Percentiles rank a stretch among this genome's conserved stretches.
These are phyloP conservation scores for Triops longicaudatus DNA, from an alignment of 1,140 invertebrate species.

Conservation along the genomic window DNA sequence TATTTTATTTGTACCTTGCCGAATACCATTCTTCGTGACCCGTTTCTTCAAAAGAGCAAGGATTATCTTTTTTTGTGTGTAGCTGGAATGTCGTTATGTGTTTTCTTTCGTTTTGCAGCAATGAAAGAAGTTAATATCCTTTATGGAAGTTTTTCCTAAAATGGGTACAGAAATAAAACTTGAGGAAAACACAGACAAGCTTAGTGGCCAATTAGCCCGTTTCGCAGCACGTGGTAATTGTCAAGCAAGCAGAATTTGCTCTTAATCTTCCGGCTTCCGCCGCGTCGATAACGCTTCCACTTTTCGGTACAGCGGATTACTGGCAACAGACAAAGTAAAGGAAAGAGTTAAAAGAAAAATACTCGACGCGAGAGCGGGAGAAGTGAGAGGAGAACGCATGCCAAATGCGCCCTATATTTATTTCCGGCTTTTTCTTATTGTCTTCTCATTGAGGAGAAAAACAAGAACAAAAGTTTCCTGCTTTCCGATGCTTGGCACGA, in stretches of 20 bases:
- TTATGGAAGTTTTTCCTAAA: neutral
- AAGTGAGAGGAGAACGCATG: constrained; percentile 2
- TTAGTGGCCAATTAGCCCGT: neutral
- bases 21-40: neutral
- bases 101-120: neutral
- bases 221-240: neutral
- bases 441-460: neutral
- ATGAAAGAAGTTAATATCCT: neutral
- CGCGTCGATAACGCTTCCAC: neutral
- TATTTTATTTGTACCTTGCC: neutral
- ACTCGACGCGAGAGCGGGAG: neutral
- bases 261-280: neutral
- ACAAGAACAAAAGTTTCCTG: neutral
- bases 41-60: neutral
- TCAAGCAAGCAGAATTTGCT: neutral
- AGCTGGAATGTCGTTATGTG: neutral
- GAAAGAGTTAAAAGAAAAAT: neutral
- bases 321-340: neutral
- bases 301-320: neutral
- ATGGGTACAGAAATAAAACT: too few species aligned
- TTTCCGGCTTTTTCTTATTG: neutral
- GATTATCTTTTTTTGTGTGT: neutral
- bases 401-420: neutral
- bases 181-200: neutral
- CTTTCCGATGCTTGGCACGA: neutral